Base-by-base conservation (phyloP, 2,888 invertebrate genomes). In the Melieria crassipennis region DNA sequence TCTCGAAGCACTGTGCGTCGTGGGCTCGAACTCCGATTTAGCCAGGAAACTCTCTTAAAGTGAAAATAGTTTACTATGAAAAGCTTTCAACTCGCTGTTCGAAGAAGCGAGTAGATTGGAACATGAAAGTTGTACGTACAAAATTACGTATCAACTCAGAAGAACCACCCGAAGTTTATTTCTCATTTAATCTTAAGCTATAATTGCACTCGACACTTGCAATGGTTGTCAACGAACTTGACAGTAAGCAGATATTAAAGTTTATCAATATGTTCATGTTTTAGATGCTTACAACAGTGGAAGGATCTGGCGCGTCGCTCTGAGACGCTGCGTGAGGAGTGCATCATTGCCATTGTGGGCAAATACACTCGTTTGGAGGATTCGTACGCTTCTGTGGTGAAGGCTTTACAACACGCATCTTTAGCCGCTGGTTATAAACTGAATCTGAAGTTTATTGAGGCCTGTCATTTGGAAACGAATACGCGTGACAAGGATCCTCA, bases 331-430 rank as follows among this genome's bases (percentile, higher is more conserved):
- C 90, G 93, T n/a, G 92, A 93, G 80, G 93, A 92, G 83, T 95
- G 98, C 0, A 92, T 90, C 74, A 98, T 99, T 71, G 94, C 94
- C 3, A 88, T 99, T 4, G 99, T 99, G 3, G 99, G 99, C 6
- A 99, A 99, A 88, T 99, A 99, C 83, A 98, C 98, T 0, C 93
- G 94, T 82, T 88, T 98, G 11, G 94, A 96, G 83, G 99, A 99
- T 88, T 93, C 99, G 0, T 99, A 99, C 83, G 95, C 98, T 0
- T 99, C 99, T 0, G 95, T 99, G 0, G 93, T 93, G 0, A 99
- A 99, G 87, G 95, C 99, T 0, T 86, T 99, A 58, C 93, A 96
- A 79, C 99, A 99, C 86, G 96, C 99, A 0, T 92, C 96, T 1
- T 91, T 97, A 63, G 92, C 94, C 65, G 91, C 92, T 56, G 94